Evolutionary conservation across 2,797 vertebrate genomes (phyloP), one percentile per base, ranked within the genome.

Genomic region (Gila robusta): DNA sequence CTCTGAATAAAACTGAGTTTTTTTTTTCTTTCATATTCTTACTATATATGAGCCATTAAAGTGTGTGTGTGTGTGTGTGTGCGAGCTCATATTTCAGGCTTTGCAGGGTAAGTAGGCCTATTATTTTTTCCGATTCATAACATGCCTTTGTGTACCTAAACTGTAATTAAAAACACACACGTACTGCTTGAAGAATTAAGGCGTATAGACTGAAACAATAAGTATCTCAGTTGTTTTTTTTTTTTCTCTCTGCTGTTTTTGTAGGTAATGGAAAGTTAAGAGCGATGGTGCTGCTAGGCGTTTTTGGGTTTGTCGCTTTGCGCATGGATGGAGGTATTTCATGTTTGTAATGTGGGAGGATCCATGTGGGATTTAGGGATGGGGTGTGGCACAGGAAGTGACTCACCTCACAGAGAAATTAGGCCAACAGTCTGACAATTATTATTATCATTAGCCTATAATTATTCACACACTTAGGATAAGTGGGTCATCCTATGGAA

Each of bases 341-440:
- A 7, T 56, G 21, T 69, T 26, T 78, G 44, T 78, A 59, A n/a
- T 78, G 21, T 41, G 74, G 64, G 82, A 84, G 35, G 83, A 78
- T 70, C 17, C 35, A 78, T 59, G 71, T 83, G 82, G 35, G 66
- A 71, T 81, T 70, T 17, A 41, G 52, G 4, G 37, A 59, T 41
- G 4, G 52, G 82, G 82, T 69, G 49, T 35, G 28, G 47, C 64
- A n/a, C 39, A 69, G 83, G 74, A 84, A 59, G 74, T 84, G 83
- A 70, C 47, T 84, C 74, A 79, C n/a, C 49, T 32, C n/a, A 12
- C 26, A 16, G 12, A 76, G 21, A 39, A 67, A 76, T 76, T 14
- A 69, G 69, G 69, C 37, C 69, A 72, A 41, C 81, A 72, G 69
- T 62, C n/a, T 21, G 8, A 47, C 11, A 6, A 59, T 28, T 8